phyloP scores from a whole-genome alignment of 2,888 invertebrate genomes.

The Homarus gammarus region DNA sequence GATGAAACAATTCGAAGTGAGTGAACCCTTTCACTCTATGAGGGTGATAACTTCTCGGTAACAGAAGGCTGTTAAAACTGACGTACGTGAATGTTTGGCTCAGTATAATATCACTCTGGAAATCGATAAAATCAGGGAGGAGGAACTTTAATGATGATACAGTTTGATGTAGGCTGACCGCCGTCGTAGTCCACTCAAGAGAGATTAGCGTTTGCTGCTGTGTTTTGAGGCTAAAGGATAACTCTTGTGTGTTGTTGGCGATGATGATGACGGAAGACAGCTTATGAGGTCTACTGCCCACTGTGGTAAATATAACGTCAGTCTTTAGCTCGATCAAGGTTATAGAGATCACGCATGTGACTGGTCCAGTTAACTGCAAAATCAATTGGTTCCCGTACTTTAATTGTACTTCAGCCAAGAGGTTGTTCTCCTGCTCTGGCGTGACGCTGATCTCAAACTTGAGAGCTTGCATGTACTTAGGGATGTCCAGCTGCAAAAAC shows the following conservation, averaged over 20 bases:
- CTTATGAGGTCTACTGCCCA: not conserved
- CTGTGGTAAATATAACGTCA: constrained; percentile 20
- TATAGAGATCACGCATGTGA: constrained; percentile 6
- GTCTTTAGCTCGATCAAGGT: not conserved
- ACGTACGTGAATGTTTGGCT: constrained; percentile 14
- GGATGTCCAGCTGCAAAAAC: constrained; percentile 28
- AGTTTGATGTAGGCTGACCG: not conserved
- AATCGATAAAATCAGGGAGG: constrained; percentile 16
- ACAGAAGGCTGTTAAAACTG: constrained; percentile 18
- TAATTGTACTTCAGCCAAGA: not conserved
- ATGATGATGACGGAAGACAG: not conserved
- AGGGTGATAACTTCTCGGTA: not conserved
- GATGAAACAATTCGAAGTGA: constrained; percentile 19
- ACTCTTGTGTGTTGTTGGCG: not conserved
- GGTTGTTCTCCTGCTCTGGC: not conserved
- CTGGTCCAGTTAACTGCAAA: constrained; percentile 31
- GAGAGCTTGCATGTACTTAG: constrained; percentile 2
- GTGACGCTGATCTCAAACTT: constrained; percentile 2
- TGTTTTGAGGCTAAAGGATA: not conserved
- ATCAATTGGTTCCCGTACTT: not conserved
- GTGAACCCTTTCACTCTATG: constrained; percentile 29
- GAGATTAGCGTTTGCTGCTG: not conserved
- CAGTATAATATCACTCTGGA: not conserved
- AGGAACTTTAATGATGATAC: not conserved
- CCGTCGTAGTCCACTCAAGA: not conserved